These are phyloP conservation scores for Operophtera brumata DNA, from an alignment of 2,888 invertebrate genomes.

Conservation along the genomic window DNA sequence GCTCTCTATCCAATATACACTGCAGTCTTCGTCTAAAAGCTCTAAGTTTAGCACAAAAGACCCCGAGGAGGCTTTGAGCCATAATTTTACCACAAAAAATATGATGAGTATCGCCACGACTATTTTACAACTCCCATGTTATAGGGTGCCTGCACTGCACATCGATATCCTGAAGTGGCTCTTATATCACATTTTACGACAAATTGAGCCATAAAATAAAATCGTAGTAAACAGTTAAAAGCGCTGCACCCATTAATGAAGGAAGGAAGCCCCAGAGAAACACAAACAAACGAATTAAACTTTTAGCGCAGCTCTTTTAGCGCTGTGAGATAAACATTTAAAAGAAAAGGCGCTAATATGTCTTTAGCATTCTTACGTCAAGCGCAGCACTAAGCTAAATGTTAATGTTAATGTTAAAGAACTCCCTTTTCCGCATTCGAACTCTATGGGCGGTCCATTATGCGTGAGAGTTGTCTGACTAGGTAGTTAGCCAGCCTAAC, in stretches of 20 bases:
- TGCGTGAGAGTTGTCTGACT: too few relatives aligned
- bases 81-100: too few relatives aligned
- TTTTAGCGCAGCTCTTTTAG: constrained; percentile 5
- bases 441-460: too few relatives aligned
- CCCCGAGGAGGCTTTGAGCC: too few relatives aligned
- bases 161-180: constrained; percentile 5
- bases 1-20: too few relatives aligned
- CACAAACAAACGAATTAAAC: constrained; percentile 10
- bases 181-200: constrained; percentile 16
- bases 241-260: constrained; percentile 13
- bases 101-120: neutral
- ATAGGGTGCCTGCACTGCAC: neutral
- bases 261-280: neutral
- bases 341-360: neutral
- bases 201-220: constrained; percentile 19
- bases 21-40: too few relatives aligned
- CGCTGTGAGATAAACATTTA: neutral
- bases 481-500: too few relatives aligned
- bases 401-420: too few relatives aligned
- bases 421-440: too few relatives aligned
- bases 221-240: constrained; percentile 9
- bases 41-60: too few relatives aligned
- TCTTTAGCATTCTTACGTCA: neutral
- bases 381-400: too few relatives aligned
- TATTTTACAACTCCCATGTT: constrained; percentile 4